A percentile compares a stretch with the other conserved stretches of the same genome.
Conservation (phyloP, 2,113 vertebrate genomes). For the Eonycteris spelaea region DNA sequence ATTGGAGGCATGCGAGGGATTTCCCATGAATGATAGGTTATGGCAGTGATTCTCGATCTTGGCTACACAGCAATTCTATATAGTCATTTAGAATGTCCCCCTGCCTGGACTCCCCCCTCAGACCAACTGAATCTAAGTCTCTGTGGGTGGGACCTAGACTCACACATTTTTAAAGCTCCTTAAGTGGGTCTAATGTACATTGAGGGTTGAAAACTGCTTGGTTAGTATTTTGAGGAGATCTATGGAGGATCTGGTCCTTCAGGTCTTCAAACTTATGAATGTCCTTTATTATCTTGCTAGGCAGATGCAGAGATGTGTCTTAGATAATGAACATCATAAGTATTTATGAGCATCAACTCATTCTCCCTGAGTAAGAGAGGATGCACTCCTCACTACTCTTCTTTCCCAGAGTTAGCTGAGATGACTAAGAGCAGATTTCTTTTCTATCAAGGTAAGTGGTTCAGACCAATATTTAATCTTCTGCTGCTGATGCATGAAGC, state of each 20-base stretch:
- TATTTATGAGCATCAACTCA: not conserved
- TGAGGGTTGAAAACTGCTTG: not conserved
- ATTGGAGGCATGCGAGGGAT: not conserved
- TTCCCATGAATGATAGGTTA: not conserved
- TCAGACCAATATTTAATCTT: not conserved
- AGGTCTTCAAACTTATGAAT: not conserved
- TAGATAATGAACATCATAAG: not conserved
- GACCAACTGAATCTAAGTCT: not conserved
- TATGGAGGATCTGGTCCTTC: not conserved
- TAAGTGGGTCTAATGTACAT: not conserved
- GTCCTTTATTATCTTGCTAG: not conserved
- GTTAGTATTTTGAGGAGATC: not conserved
- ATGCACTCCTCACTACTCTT: not conserved
- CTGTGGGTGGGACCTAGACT: not conserved
- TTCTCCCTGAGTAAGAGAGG: not conserved
- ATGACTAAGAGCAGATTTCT: not conserved
- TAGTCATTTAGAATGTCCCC: not conserved
- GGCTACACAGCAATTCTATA: not conserved
- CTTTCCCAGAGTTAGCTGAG: not conserved
- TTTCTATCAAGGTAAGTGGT: not conserved
- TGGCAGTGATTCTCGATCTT: not conserved
- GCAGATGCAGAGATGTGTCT: not conserved
- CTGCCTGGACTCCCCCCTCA: not conserved
- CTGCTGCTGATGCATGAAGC: not conserved
- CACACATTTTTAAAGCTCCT: not conserved